phyloP scores from a whole-genome alignment of 2,113 vertebrate species.

The Hypomesus transpacificus region DNA sequence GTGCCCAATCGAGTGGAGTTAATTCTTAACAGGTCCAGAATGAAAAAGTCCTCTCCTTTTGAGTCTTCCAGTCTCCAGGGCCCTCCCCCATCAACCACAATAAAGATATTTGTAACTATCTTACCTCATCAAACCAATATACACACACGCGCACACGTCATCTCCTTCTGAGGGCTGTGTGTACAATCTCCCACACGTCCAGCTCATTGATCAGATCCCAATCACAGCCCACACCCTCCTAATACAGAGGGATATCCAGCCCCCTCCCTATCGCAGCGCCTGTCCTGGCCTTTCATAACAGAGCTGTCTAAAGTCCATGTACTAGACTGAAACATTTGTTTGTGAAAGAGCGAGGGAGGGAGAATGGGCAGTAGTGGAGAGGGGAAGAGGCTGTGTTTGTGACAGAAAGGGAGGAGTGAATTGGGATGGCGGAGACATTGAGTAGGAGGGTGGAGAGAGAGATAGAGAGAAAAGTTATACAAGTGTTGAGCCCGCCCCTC shows the following conservation, averaged over 20 bases:
- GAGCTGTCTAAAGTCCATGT: constrained; percentile 60
- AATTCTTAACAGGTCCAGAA: background rate
- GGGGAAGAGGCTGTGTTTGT: background rate
- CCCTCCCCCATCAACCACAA: background rate
- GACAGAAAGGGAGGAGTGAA: background rate
- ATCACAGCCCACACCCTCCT: constrained; percentile 1
- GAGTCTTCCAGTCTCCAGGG: background rate
- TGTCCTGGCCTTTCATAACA: constrained; percentile 24
- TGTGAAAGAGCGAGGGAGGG: constrained; percentile 6
- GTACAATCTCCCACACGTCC: background rate
- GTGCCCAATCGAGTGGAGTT: constrained; percentile 3
- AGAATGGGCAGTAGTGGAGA: constrained; percentile 28
- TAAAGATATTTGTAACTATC: background rate
- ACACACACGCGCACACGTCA: background rate
- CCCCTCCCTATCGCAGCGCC: constrained; percentile 3
- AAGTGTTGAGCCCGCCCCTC: background rate
- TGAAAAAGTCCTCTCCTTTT: background rate
- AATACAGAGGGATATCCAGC: constrained; percentile 7
- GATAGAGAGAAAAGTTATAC: constrained; percentile 9
- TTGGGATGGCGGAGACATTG: constrained; percentile 4
- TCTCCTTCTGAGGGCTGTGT: background rate
- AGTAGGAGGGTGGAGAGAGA: constrained; percentile 1
- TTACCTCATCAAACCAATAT: background rate
- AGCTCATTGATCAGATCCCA: background rate
- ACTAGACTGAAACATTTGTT: background rate